phyloP scores from a whole-genome alignment of 2,888 invertebrate genomes.

The Perdita meconis region DNA sequence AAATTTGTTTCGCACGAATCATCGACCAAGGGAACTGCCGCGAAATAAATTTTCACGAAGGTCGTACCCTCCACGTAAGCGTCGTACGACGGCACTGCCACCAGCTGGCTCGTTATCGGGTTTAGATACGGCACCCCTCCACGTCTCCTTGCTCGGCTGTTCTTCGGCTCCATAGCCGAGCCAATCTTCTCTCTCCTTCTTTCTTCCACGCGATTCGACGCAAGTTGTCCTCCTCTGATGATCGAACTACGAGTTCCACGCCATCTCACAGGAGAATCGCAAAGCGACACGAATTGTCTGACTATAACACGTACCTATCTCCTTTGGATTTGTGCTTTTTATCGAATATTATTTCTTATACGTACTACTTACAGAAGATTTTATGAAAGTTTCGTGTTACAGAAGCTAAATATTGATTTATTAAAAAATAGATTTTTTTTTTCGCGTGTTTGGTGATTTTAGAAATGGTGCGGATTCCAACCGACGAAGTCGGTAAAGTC shows the following conservation, averaged over 20 bases:
- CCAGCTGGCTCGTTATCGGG: conserved; percentile 78
- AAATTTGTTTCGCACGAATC: not conserved
- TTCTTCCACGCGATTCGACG: not conserved
- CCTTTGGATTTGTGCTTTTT: not conserved
- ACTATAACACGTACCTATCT: not conserved
- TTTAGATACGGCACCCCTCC: conserved; percentile 75
- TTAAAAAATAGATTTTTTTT: no score
- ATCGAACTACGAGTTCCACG: conserved; percentile 51
- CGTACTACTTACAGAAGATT: no score
- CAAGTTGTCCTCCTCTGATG: conserved; percentile 25
- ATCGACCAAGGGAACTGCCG: conserved; percentile 30
- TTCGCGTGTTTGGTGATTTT: no score
- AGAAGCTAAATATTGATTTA: no score
- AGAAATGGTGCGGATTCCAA: no score
- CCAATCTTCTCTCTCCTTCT: conserved; percentile 11
- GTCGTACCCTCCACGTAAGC: conserved; percentile 68
- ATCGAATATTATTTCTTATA: not conserved
- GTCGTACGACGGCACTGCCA: conserved; percentile 71
- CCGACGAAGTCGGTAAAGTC: no score
- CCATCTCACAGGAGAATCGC: conserved; percentile 38
- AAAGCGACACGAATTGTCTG: not conserved
- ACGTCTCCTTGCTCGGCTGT: conserved; percentile 38
- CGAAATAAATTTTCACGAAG: conserved; percentile 54
- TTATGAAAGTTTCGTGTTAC: no score
- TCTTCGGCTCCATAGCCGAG: conserved; percentile 34